Evolutionary conservation across 2,113 vertebrate species (phyloP).

Genomic region (Puffinus mauretanicus): DNA sequence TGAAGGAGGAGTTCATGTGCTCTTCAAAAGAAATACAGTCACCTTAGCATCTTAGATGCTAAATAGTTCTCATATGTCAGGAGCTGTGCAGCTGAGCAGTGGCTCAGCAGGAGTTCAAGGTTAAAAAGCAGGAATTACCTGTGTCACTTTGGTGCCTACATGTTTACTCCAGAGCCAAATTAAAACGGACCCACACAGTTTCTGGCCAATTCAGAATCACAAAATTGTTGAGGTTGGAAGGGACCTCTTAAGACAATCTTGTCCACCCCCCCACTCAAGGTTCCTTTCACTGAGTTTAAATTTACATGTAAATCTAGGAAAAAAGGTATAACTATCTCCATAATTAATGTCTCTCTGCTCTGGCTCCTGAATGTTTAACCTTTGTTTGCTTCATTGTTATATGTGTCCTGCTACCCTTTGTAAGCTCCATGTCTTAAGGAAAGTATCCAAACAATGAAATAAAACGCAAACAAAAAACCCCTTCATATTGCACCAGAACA

Average conservation of each 20-base stretch:
- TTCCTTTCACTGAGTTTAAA: neutral
- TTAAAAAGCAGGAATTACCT: neutral
- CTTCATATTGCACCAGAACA: neutral
- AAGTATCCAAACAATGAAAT: neutral
- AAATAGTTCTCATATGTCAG: neutral
- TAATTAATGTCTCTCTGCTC: neutral
- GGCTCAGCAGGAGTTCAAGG: neutral
- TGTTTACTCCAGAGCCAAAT: neutral
- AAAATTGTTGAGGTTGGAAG: neutral
- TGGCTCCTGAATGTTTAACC: neutral
- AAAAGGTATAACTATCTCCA: neutral
- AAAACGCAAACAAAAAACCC: neutral
- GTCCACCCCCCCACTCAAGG: accelerated
- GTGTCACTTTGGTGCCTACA: neutral
- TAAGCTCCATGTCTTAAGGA: neutral
- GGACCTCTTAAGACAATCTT: neutral
- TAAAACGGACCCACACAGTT: neutral
- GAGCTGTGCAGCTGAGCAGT: neutral
- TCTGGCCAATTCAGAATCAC: neutral
- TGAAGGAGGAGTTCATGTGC: neutral
- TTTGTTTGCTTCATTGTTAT: neutral
- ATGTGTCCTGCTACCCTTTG: neutral
- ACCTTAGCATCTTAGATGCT: neutral
- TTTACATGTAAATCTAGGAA: neutral
- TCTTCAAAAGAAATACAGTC: neutral